phyloP scores from a whole-genome alignment of 2,113 vertebrate species.

The Eulemur macaco region DNA sequence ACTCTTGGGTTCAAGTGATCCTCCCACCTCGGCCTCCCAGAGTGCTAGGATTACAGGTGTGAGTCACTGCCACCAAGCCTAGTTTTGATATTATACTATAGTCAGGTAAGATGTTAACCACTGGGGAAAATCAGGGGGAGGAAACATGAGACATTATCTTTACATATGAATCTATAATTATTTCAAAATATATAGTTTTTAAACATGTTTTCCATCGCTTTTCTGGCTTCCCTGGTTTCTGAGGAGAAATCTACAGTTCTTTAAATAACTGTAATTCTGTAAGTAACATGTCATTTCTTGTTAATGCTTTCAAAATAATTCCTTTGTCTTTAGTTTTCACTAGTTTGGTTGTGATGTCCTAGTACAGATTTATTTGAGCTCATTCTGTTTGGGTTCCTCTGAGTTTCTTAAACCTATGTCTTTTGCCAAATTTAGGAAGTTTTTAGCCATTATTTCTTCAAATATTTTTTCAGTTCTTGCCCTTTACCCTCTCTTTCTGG shows the following conservation, averaged over 20 bases:
- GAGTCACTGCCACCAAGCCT: background rate
- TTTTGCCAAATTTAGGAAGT: background rate
- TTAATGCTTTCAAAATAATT: background rate
- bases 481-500: background rate
- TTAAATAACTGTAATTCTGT: background rate
- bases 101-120: background rate
- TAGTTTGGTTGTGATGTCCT: background rate
- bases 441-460: background rate
- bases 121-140: background rate
- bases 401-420: background rate
- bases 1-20: background rate
- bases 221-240: background rate
- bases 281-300: background rate
- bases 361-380: background rate
- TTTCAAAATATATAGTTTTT: background rate
- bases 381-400: background rate
- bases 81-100: background rate
- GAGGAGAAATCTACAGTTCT: background rate
- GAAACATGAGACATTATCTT: background rate
- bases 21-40: background rate
- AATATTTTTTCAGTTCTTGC: background rate
- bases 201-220: background rate
- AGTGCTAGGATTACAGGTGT: background rate
- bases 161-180: background rate
- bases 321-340: background rate